Evolutionary conservation across 2,888 invertebrate species (phyloP).

Genomic region (Ethmia dodecea): DNA sequence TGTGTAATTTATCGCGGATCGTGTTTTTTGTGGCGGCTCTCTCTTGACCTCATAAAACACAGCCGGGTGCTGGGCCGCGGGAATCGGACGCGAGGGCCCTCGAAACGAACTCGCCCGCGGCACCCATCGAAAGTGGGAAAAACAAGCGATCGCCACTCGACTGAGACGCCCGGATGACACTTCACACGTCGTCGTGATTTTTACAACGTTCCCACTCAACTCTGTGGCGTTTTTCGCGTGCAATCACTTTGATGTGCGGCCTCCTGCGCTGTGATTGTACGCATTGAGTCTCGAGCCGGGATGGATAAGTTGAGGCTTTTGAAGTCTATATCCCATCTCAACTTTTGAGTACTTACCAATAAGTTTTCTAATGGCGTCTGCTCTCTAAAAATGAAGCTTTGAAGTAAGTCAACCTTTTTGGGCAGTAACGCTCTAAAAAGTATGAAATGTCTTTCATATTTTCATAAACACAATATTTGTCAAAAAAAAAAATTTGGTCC

Average conservation of each 20-base stretch:
- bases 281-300: constrained; percentile 23
- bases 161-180: constrained; percentile 66
- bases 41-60: constrained; percentile 76
- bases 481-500: too few relatives aligned
- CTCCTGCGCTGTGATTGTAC: constrained; percentile 29
- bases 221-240: constrained; percentile 61
- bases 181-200: constrained; percentile 75
- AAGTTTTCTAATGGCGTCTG: neutral
- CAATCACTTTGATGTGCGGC: constrained; percentile 65
- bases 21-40: constrained; percentile 71
- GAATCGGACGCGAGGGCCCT: constrained; percentile 60
- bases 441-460: too few relatives aligned
- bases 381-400: too few relatives aligned
- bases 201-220: constrained; percentile 68
- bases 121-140: constrained; percentile 71
- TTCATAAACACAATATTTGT: too few relatives aligned
- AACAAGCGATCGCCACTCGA: constrained; percentile 75
- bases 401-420: too few relatives aligned
- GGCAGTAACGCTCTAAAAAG: too few relatives aligned
- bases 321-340: neutral
- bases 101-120: constrained; percentile 50
- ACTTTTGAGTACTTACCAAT: constrained; percentile 1
- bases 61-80: constrained; percentile 48
- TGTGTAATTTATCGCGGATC: constrained; percentile 72
- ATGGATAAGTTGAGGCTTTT: neutral